Conservation (phyloP, 2,888 invertebrate species). For the Troides oblongomaculatus region DNA sequence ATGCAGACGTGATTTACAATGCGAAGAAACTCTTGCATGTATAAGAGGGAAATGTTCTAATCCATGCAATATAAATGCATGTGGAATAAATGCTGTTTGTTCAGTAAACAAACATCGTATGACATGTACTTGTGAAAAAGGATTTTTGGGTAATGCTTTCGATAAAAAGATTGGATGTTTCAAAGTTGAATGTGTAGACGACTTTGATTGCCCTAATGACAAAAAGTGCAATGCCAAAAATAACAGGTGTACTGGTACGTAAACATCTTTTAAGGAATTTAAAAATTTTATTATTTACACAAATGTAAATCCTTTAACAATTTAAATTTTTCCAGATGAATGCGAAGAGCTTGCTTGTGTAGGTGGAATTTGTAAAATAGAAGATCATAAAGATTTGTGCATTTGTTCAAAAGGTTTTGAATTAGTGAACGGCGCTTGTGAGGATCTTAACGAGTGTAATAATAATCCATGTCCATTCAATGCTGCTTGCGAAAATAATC, state of each 20-base stretch:
- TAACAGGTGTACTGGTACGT: constrained; percentile 89
- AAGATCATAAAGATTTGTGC: constrained; percentile 86
- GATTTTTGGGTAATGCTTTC: constrained; percentile 89
- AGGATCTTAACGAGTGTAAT: constrained; percentile 90
- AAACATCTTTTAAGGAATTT: neutral
- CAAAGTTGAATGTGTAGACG: constrained; percentile 91
- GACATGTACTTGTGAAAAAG: constrained; percentile 88
- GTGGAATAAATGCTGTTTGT: constrained; percentile 89
- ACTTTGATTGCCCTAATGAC: constrained; percentile 87
- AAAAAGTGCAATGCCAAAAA: constrained; percentile 87
- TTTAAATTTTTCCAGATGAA: constrained; percentile 80
- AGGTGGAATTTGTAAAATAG: constrained; percentile 87
- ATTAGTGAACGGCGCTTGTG: constrained; percentile 83
- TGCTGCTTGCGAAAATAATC: constrained; percentile 88
- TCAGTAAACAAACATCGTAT: constrained; percentile 85
- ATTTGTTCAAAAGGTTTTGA: constrained; percentile 88
- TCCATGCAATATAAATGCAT: constrained; percentile 86
- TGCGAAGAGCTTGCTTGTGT: constrained; percentile 89
- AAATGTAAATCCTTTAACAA: constrained; percentile 1
- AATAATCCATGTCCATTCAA: constrained; percentile 88
- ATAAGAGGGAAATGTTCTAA: constrained; percentile 88
- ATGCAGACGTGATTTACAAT: constrained; percentile 87
- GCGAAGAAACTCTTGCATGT: constrained; percentile 87
- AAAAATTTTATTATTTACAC: neutral
- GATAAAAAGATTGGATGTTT: constrained; percentile 90